phyloP scores from a whole-genome alignment of 2,888 invertebrate genomes.

The Philereme transversata region DNA sequence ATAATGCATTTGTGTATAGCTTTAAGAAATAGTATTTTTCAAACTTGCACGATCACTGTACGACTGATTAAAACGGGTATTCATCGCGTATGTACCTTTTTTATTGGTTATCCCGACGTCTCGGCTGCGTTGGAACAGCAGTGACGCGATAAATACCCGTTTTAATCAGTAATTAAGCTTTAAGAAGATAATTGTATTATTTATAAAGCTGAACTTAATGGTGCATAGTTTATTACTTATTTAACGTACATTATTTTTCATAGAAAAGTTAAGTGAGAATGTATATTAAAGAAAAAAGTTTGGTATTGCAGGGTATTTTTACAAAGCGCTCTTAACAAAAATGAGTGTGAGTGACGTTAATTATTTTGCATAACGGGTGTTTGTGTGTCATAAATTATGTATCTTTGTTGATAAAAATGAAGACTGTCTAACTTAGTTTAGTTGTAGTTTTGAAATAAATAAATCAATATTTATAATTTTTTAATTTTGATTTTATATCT shows the following conservation, averaged over 20 bases:
- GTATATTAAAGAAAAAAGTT: conserved; percentile 34
- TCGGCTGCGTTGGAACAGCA: too few relatives aligned
- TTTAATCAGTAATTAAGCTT: too few relatives aligned
- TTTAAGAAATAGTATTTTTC: conserved; percentile 39
- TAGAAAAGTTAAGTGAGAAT: conserved; percentile 27
- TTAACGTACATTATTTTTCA: conserved; percentile 23
- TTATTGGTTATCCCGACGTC: too few relatives aligned
- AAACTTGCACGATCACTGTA: too few relatives aligned
- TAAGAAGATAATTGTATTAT: conserved; percentile 6
- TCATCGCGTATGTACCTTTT: too few relatives aligned
- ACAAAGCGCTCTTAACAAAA: conserved; percentile 2
- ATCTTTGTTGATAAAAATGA: conserved; percentile 28
- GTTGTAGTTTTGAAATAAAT: conserved; percentile 20
- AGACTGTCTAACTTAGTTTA: conserved; percentile 31
- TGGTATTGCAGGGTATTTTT: conserved; percentile 58
- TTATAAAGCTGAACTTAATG: conserved; percentile 67
- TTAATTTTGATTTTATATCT: too few relatives aligned
- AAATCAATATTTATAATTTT: background rate
- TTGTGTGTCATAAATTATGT: conserved; percentile 49
- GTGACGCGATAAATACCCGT: too few relatives aligned
- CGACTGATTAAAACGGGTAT: too few relatives aligned
- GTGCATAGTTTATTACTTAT: conserved; percentile 54
- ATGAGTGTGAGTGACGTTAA: background rate
- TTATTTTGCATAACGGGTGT: conserved; percentile 51
- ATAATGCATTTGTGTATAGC: conserved; percentile 31